phyloP scores from a whole-genome alignment of 2,113 vertebrate species.

The Jacana jacana region DNA sequence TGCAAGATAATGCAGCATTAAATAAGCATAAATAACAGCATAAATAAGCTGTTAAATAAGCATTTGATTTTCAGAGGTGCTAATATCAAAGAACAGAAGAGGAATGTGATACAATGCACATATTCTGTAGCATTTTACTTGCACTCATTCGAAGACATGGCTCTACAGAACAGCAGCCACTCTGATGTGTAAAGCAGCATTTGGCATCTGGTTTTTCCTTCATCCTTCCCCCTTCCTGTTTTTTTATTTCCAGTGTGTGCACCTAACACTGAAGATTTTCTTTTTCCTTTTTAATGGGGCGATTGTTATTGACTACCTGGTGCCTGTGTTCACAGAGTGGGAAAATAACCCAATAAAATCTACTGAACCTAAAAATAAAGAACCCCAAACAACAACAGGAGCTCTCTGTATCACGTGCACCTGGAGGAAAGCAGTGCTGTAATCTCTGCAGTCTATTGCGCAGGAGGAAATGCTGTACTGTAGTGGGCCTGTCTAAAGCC shows the following conservation, averaged over 20 bases:
- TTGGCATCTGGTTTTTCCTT: constrained; percentile 22
- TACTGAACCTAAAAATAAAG: constrained; percentile 42
- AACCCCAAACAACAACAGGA: constrained; percentile 2
- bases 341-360: constrained; percentile 49
- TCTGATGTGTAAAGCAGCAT: background rate
- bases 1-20: too few species aligned
- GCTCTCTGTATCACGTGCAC: background rate
- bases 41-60: background rate
- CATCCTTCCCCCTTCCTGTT: background rate
- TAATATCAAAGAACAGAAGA: background rate
- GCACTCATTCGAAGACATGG: background rate
- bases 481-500: background rate
- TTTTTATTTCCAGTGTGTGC: background rate
- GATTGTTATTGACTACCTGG: constrained; percentile 10
- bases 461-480: background rate
- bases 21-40: too few species aligned
- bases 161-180: background rate
- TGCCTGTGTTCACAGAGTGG: background rate
- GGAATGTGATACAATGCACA: background rate
- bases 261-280: constrained; percentile 13
- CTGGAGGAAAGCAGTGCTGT: background rate
- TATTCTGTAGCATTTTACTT: background rate
- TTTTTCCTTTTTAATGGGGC: constrained; percentile 35
- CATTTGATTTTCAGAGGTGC: constrained; percentile 1
- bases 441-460: background rate